Evolutionary conservation across 2,113 vertebrate genomes (phyloP).

Genomic region (Pardalotus punctatus): DNA sequence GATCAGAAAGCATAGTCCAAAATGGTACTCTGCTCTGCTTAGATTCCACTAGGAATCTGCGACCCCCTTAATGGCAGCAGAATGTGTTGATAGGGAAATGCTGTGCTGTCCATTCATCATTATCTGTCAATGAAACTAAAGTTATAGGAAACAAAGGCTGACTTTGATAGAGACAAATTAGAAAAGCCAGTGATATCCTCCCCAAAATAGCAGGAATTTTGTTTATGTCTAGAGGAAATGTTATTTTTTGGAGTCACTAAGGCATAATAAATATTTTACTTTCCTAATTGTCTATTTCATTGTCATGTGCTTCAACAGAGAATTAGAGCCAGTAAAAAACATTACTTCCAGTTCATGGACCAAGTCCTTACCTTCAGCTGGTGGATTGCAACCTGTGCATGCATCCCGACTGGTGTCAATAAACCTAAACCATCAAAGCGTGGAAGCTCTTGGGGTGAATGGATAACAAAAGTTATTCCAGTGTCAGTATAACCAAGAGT

Average conservation of each 20-base stretch:
- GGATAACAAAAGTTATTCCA: slow-evolving; percentile 74
- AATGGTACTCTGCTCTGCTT: neutral
- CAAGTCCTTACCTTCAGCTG: slow-evolving; percentile 73
- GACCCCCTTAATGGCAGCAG: neutral
- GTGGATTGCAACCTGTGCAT: slow-evolving; percentile 61
- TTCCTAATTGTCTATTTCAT: neutral
- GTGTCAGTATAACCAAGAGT: slow-evolving; percentile 68
- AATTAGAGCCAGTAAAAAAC: neutral
- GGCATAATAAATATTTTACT: neutral
- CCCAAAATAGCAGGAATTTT: neutral
- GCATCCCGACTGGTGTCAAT: slow-evolving; percentile 67
- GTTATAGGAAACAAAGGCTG: neutral
- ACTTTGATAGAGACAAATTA: neutral
- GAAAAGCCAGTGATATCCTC: neutral
- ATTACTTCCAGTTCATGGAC: neutral
- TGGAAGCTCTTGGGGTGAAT: slow-evolving; percentile 68
- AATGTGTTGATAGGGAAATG: neutral
- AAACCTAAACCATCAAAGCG: slow-evolving; percentile 75
- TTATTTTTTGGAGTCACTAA: neutral
- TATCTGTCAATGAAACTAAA: neutral
- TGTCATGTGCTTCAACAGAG: neutral
- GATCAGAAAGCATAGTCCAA: neutral
- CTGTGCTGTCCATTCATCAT: neutral
- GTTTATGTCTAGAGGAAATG: neutral
- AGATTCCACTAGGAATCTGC: neutral